A percentile compares a stretch with the other conserved stretches of the same genome.
phyloP scores from a whole-genome alignment of 2,888 invertebrate species.

The Drosophila rellima region DNA sequence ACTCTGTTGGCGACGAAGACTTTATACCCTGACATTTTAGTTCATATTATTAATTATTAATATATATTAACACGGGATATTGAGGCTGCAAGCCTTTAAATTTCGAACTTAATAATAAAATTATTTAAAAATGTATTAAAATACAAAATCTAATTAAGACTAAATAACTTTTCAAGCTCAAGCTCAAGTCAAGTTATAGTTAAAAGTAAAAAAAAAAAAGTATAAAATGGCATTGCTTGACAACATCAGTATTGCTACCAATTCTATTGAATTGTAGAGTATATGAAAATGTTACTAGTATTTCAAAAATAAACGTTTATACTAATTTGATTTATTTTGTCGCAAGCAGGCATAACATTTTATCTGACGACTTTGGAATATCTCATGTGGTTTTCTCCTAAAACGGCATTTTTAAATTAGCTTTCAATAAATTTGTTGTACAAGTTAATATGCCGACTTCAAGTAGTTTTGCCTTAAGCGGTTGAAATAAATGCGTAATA shows the following conservation, averaged over 20 bases:
- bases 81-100: too few relatives aligned
- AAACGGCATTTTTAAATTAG: slow-evolving; percentile 25
- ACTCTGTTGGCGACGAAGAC: not conserved
- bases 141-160: too few relatives aligned
- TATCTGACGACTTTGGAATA: slow-evolving; percentile 19
- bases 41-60: too few relatives aligned
- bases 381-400: slow-evolving; percentile 22
- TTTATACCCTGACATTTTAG: slow-evolving; percentile 4
- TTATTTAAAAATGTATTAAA: too few relatives aligned
- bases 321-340: slow-evolving; percentile 23
- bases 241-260: not conserved
- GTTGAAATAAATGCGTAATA: slow-evolving; percentile 28
- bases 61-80: too few relatives aligned
- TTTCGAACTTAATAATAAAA: too few relatives aligned
- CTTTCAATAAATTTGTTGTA: slow-evolving; percentile 32
- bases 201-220: too few relatives aligned
- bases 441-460: slow-evolving; percentile 20
- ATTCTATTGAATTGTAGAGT: not conserved
- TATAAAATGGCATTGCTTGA: too few relatives aligned
- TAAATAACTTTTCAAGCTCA: too few relatives aligned
- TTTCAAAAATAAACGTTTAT: not conserved
- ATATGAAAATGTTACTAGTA: slow-evolving; percentile 20
- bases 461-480: slow-evolving; percentile 23
- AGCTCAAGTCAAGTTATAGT: too few relatives aligned
- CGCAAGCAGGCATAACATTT: slow-evolving; percentile 14